Percentiles rank a stretch among this genome's conserved stretches.
These are phyloP conservation scores for Falcaria lacertinaria DNA, from an alignment of 2,888 invertebrate species.

Conservation along the genomic window DNA sequence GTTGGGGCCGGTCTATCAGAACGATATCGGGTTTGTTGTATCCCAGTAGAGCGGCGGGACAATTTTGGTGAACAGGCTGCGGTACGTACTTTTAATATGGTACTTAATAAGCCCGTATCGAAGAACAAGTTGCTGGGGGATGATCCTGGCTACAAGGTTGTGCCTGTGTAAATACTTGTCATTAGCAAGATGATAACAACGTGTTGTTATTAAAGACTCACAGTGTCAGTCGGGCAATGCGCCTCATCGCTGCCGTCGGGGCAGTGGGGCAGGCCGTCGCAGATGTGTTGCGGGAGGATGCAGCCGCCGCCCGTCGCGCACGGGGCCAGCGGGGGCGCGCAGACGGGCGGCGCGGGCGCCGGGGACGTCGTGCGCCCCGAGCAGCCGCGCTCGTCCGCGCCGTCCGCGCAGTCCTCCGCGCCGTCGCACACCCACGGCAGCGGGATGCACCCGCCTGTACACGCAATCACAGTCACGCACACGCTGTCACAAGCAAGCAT, in stretches of 20 bases:
- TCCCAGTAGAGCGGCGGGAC: too few species aligned
- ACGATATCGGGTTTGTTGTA: too few species aligned
- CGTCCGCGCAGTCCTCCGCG: constrained; percentile 88
- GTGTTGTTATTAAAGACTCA: constrained; percentile 18
- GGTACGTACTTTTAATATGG: too few species aligned
- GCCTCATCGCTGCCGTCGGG: constrained; percentile 86
- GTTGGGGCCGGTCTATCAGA: too few species aligned
- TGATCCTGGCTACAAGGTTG: too few species aligned
- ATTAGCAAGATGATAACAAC: not conserved
- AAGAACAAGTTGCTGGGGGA: too few species aligned
- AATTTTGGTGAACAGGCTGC: too few species aligned
- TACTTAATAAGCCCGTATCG: too few species aligned
- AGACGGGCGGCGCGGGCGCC: constrained; percentile 18
- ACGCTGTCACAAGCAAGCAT: too few species aligned
- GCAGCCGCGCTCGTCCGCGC: constrained; percentile 85
- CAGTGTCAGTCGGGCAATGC: constrained; percentile 34
- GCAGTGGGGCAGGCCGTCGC: constrained; percentile 87
- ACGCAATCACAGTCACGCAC: not conserved
- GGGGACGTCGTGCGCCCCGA: constrained; percentile 13
- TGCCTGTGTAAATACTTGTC: too few species aligned
- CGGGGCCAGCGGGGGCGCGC: constrained; percentile 26
- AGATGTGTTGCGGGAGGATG: constrained; percentile 84
- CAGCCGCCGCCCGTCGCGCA: constrained; percentile 80
- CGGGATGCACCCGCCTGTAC: constrained; percentile 86
- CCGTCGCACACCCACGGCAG: constrained; percentile 89